Base-by-base conservation (phyloP, 2,113 vertebrate species). In the Sebastes schlegelii region DNA sequence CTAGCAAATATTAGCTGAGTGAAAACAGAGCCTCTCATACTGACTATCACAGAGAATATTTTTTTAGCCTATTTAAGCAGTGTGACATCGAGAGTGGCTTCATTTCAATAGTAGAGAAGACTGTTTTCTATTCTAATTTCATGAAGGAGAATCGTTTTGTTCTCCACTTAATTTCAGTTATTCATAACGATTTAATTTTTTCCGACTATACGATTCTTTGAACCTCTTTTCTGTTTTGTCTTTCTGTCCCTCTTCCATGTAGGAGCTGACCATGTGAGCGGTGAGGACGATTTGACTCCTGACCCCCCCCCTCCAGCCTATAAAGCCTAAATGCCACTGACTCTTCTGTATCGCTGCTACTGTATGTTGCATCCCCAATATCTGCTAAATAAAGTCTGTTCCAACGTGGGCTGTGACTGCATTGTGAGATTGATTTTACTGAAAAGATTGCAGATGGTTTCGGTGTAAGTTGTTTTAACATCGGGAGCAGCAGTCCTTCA, bases 231-330 rank as follows among this genome's bases (percentile, higher is more conserved):
- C 12, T 60, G 1, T 68, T 51, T 34, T 55, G 49, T 67, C 19
- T 77, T 52, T 77, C 54, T 80, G 11, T 70, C 17, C 26, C 26
- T 51, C 17, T 73, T 43, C 48, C 19, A n/a, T 52, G 23, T 9
- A 96, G 96, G 96, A 96, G 91, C 92, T 96, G 92, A 96, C 96
- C 88, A 96, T 96, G 96, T 96, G 90, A 95, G 71, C 62, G 58
- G 82, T 69, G 89, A 91, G 74, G 85, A 86, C 40, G 63, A 65
- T 78, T 51, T 58, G 57, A 82, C 83, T 81, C 64, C 62, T 79
- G 64, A 66, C 58, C 58, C 84, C 81, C 81, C 77, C 77, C 66
- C 85, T 90, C 90, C 88, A 89, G 82, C 90, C 92, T 92, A 79
- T 78, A 83, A 89, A 91, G 90, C 90, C 90, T 92, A 89, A 89